These are phyloP conservation scores for Oxyura jamaicensis DNA, from an alignment of 2,113 vertebrate species.

Conservation along the genomic window DNA sequence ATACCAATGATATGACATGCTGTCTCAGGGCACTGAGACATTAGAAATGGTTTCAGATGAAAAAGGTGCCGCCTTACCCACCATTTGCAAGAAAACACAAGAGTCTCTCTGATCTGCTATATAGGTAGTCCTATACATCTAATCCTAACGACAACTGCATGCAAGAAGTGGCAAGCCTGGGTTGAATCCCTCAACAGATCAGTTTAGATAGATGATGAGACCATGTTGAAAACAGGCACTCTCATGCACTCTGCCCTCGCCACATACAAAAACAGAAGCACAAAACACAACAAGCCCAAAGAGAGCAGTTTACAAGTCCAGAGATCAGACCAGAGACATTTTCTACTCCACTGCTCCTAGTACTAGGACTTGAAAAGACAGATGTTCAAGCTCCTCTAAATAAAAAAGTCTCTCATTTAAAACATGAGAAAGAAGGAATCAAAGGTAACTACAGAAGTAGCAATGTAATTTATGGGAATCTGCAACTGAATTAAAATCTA, in stretches of 20 bases:
- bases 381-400: neutral
- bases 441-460: neutral
- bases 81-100: neutral
- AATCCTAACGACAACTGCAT: neutral
- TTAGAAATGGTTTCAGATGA: neutral
- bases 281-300: neutral
- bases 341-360: neutral
- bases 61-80: accelerated
- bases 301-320: neutral
- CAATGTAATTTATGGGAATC: constrained; percentile 1
- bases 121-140: accelerated
- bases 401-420: neutral
- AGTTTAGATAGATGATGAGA: neutral
- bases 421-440: neutral
- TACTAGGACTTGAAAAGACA: neutral
- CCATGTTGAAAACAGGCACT: neutral
- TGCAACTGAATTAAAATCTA: constrained; percentile 16
- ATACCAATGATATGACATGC: accelerated
- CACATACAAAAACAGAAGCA: neutral
- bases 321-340: neutral
- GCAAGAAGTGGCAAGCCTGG: neutral
- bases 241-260: neutral
- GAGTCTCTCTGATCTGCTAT: neutral
- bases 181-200: neutral
- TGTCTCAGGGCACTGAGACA: neutral